Base-by-base conservation (phyloP, 2,888 invertebrate species). In the Acleris laterana region DNA sequence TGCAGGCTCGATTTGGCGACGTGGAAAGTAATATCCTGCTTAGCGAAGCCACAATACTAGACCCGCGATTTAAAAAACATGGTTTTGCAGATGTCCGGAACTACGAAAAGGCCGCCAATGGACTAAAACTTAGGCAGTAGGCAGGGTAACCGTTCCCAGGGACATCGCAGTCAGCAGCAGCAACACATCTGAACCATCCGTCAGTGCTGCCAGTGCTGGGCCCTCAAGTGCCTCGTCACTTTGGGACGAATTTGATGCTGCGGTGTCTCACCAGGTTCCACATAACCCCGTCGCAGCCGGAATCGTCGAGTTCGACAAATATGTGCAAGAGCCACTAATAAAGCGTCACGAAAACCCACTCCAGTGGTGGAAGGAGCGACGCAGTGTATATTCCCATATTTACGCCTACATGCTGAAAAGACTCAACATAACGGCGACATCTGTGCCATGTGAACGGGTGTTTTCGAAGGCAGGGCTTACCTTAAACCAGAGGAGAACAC, bases 261-360 rank as follows among this genome's bases (percentile, higher is more conserved):
- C 2, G 2, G 22, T 22, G 22, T 22, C 22, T 13, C 22, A 44
- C 3, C 52, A 48, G 62, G 62, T 62, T 38, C 63, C 68, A 13
- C 57, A 67, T 32, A 68, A 67, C 50, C 68, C 46, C 42, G 11
- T 38, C 32, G 68, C 63, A n/a, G 68, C 63, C 32, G 68, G 70
- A 42, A 68, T 68, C 25, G 52, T 65, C 19, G 66, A 70, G 46
- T 17, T 70, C 11, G 68, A 70, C 50, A 70, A 68, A 62, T 70
- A 68, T 38, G 17, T 66, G 32, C 22, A 22, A 22, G 22, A 22
- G 4, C 22, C 22, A 3, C 4, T 22, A 22, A 22, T 22, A 22
- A 22, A 55, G 63, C 22, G 70, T 62, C 58, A 59, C n/a, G 49
- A 64, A 46, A 68, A 70, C 61, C 68, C 68, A 5, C 53, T 68